Evolutionary conservation across 2,888 invertebrate genomes (phyloP), one percentile per base, ranked within the genome.

Genomic region (Melitaea athalia): DNA sequence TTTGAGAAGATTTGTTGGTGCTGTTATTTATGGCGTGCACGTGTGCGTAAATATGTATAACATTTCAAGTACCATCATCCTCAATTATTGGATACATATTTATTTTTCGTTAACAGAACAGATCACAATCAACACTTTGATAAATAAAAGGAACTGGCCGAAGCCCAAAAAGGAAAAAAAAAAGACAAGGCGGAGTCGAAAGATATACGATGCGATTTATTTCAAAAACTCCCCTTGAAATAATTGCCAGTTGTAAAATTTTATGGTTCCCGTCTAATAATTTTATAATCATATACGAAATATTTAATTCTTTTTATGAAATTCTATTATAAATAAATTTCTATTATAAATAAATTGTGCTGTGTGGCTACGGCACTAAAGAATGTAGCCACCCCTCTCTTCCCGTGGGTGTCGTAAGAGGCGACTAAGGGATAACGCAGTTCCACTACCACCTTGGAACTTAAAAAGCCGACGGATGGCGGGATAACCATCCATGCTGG

Each of bases 141-240:
- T 42, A 57, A 42, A 57, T 38, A 42, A 57, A 14, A 57, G 10
- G 6, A 57, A 38, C 7, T 11, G 47, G 43, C 3, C 31, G 24
- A 60, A 14, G 31, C 49, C 62, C 59, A 59, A 62, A 55, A 42
- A 67, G 57, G 55, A 24, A 5, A 38, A 47, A 50, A 63, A 67
- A 59, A 52, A 57, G 3, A 15, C 49, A 62, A 15, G 57, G 67
- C 67, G 67, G 47, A 57, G 42, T 8, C 57, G 57, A 57, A 5
- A 57, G 67, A 67, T 67, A 61, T 67, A 67, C 62, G 67, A 59
- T 63, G 62, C 57, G 62, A 59, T 63, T 63, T 67, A 62, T 67
- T 59, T 63, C 14, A 67, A 50, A 50, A 55, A 24, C 49, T 42
- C 57, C 55, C 67, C 49, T 24, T 31, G 62, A 24, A 42, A 43